These are phyloP conservation scores for Homalodisca vitripennis DNA, from an alignment of 1,140 invertebrate species.

Conservation along the genomic window DNA sequence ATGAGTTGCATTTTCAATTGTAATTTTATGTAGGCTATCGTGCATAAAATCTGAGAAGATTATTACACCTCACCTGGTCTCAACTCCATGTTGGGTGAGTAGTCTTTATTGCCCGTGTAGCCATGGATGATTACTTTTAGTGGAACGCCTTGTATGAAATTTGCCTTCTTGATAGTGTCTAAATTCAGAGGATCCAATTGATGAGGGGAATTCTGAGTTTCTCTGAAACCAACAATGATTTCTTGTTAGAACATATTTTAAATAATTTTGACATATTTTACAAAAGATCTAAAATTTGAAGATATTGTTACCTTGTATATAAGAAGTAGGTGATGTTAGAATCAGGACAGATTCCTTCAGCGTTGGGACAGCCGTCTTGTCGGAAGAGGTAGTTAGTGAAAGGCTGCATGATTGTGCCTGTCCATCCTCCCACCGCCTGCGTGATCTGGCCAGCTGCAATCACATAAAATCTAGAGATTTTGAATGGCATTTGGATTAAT, in stretches of 20 bases:
- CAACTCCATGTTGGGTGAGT: slow-evolving; percentile 56
- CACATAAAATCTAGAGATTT: no score
- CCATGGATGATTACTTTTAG: slow-evolving; percentile 56
- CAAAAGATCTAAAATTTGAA: no score
- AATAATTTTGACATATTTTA: no score
- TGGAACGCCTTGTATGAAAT: slow-evolving; percentile 48
- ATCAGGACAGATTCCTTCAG: slow-evolving; percentile 28
- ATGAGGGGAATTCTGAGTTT: slow-evolving; percentile 50
- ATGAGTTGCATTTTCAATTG: no score
- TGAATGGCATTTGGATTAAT: no score
- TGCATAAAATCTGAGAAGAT: no score
- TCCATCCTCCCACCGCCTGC: not conserved
- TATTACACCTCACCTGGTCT: slow-evolving; percentile 50
- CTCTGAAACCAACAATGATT: slow-evolving; percentile 41
- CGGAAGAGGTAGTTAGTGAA: slow-evolving; percentile 6
- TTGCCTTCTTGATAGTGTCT: slow-evolving; percentile 48
- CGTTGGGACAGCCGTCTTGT: not conserved
- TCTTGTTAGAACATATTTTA: no score
- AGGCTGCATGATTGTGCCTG: not conserved
- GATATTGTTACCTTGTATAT: slow-evolving; percentile 53
- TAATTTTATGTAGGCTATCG: no score
- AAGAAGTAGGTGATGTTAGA: slow-evolving; percentile 57
- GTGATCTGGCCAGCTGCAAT: not conserved
- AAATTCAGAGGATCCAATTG: slow-evolving; percentile 48
- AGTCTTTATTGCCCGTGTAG: slow-evolving; percentile 58